Conservation (phyloP, 2,888 invertebrate species). For the Paralinhomoeus sp. region DNA sequence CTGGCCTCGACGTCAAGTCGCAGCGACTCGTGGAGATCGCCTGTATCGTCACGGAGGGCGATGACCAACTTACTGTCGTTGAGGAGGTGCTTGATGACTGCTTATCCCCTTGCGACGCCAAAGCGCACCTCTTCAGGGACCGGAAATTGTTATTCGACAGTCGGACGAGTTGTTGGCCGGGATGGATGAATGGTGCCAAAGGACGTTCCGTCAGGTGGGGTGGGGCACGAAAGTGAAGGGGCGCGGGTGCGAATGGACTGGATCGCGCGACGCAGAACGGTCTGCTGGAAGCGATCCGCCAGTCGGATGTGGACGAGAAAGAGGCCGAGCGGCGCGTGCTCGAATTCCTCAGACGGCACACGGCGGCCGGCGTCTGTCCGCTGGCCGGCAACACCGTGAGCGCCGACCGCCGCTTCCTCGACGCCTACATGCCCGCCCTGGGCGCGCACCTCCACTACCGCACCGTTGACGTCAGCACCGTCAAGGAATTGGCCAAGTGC, state of each 20-base stretch:
- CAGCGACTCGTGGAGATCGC: slow-evolving; percentile 69
- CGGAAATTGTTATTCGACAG: slow-evolving; percentile 53
- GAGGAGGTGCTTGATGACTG: slow-evolving; percentile 43
- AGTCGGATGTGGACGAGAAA: slow-evolving; percentile 41
- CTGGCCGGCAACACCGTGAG: slow-evolving; percentile 18
- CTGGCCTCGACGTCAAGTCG: slow-evolving; percentile 52
- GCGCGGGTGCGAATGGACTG: slow-evolving; percentile 37
- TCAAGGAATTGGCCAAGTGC: slow-evolving; percentile 50
- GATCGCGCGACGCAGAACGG: slow-evolving; percentile 63
- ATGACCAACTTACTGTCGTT: slow-evolving; percentile 11
- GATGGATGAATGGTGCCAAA: slow-evolving; percentile 64
- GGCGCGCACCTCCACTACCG: slow-evolving; percentile 63
- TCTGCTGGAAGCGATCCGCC: slow-evolving; percentile 45
- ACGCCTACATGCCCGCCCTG: slow-evolving; percentile 55
- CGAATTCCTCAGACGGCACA: slow-evolving; percentile 44
- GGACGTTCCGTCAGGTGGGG: slow-evolving; percentile 52
- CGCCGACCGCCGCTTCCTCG: slow-evolving; percentile 57
- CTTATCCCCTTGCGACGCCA: too few species aligned
- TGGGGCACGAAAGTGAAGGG: too few species aligned
- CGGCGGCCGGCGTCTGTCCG: slow-evolving; percentile 26
- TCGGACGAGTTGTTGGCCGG: slow-evolving; percentile 42
- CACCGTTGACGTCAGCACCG: slow-evolving; percentile 66
- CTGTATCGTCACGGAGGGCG: slow-evolving; percentile 54
- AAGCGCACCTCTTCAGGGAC: slow-evolving; percentile 32
- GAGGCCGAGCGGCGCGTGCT: slow-evolving; percentile 47